These are phyloP conservation scores for Junonia oenone DNA, from an alignment of 2,888 invertebrate genomes.

Conservation along the genomic window DNA sequence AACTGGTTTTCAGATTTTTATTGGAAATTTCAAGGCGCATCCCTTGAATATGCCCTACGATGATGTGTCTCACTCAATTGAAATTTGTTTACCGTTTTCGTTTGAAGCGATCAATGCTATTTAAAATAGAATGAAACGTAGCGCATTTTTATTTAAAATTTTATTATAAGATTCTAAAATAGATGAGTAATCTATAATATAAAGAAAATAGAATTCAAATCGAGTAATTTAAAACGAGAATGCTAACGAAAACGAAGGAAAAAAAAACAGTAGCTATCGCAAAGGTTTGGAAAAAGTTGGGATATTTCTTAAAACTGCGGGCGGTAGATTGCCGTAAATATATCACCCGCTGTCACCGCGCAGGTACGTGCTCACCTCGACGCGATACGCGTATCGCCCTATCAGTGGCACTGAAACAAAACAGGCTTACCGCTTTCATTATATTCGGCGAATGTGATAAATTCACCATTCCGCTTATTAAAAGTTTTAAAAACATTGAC, in stretches of 20 bases:
- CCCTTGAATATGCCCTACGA: slow-evolving; percentile 29
- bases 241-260: not conserved
- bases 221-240: not conserved
- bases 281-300: slow-evolving; percentile 42
- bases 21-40: slow-evolving; percentile 37
- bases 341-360: slow-evolving; percentile 49
- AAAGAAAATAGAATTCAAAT: not conserved
- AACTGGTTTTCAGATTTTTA: slow-evolving; percentile 43
- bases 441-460: slow-evolving; percentile 7
- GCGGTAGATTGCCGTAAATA: slow-evolving; percentile 50
- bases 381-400: slow-evolving; percentile 19
- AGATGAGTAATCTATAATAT: not conserved
- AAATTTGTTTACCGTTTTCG: slow-evolving; percentile 16
- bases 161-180: not conserved
- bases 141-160: not conserved
- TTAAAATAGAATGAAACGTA: not conserved
- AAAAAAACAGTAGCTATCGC: slow-evolving; percentile 24
- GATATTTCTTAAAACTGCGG: slow-evolving; percentile 46
- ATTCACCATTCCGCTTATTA: not conserved
- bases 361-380: slow-evolving; percentile 43
- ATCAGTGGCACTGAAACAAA: slow-evolving; percentile 20
- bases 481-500: not conserved
- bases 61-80: slow-evolving; percentile 22
- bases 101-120: slow-evolving; percentile 5
- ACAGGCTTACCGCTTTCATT: slow-evolving; percentile 3